These are phyloP conservation scores for Tinamus guttatus DNA, from an alignment of 2,113 vertebrate species.

Conservation along the genomic window DNA sequence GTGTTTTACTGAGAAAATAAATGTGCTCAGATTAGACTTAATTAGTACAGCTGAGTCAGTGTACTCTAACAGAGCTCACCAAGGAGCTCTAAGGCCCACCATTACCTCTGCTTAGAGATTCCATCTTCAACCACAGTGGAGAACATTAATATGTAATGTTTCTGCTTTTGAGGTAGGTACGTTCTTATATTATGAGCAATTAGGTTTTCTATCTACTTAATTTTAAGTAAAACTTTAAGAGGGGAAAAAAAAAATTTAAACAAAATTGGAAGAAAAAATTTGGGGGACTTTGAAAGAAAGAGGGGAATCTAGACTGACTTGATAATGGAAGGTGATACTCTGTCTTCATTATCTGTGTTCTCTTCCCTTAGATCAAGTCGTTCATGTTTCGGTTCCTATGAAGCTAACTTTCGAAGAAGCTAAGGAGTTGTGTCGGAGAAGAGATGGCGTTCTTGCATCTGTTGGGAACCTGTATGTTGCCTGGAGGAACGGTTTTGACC, in stretches of 20 bases:
- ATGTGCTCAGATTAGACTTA: not conserved
- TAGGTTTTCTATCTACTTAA: not conserved
- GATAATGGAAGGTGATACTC: not conserved
- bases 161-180: not conserved
- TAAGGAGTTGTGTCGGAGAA: conserved; percentile 78
- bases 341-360: not conserved
- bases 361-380: conserved; percentile 87
- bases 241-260: rapidly evolving
- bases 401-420: conserved; percentile 93
- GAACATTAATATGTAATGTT: not conserved
- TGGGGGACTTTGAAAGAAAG: not conserved
- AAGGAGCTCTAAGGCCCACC: not conserved
- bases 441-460: conserved; percentile 81
- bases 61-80: not conserved
- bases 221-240: not conserved
- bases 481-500: conserved; percentile 93
- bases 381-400: conserved; percentile 79
- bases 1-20: not conserved
- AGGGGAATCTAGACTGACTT: not conserved
- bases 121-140: not conserved
- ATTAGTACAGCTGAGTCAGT: not conserved
- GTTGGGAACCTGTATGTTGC: conserved; percentile 93
- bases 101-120: not conserved
- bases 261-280: not conserved
- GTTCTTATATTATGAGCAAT: not conserved